Conservation (phyloP, 2,888 invertebrate genomes). For the Aspidiotus rigidus region DNA sequence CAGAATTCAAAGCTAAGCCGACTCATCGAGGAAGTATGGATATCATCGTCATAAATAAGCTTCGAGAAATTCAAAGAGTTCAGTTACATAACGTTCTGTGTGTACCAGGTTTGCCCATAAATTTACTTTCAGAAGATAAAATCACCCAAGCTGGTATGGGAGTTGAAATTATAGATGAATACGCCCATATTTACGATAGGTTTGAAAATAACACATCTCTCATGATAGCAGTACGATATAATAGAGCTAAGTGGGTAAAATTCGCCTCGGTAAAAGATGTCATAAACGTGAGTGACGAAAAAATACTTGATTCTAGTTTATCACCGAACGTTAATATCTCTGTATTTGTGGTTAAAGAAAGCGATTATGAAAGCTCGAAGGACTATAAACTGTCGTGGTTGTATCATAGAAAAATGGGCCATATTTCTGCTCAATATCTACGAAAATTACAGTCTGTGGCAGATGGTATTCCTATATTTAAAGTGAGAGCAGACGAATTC, state of each 20-base stretch:
- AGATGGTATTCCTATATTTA: conserved; percentile 2
- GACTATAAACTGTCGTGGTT: background rate
- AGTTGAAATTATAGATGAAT: background rate
- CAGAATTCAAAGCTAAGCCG: background rate
- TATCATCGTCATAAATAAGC: background rate
- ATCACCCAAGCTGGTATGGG: background rate
- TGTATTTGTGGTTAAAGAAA: background rate
- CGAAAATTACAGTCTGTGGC: background rate
- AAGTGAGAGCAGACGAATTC: background rate
- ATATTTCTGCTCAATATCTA: background rate
- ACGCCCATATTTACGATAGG: background rate
- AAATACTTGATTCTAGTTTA: background rate
- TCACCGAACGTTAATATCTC: background rate
- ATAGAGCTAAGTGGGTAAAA: background rate
- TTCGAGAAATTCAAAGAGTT: background rate
- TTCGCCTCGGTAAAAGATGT: background rate
- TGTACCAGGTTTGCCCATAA: background rate
- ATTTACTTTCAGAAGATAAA: background rate
- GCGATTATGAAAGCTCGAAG: background rate
- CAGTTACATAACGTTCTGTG: background rate
- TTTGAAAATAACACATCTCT: background rate
- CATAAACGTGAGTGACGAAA: background rate
- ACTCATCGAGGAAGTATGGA: background rate
- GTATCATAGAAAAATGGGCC: background rate
- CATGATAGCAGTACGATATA: background rate